phyloP scores from a whole-genome alignment of 1,140 invertebrate genomes.

The Leptoteleia sp. region DNA sequence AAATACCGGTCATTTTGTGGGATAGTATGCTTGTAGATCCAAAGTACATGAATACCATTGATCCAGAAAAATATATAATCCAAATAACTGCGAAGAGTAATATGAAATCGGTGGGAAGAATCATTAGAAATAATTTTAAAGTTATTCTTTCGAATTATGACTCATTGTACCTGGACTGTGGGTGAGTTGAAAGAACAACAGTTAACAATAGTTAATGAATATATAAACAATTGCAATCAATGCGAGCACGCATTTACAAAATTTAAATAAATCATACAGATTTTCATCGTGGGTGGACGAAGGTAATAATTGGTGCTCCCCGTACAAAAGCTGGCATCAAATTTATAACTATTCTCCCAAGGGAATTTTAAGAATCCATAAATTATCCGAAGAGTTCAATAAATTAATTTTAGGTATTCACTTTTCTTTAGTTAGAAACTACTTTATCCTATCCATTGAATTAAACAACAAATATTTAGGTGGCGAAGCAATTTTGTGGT shows the following conservation, averaged over 20 bases:
- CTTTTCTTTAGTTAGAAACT: no score
- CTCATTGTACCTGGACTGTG: constrained; percentile 91
- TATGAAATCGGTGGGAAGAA: constrained; percentile 84
- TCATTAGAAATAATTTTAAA: constrained; percentile 86
- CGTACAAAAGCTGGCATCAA: constrained; percentile 93
- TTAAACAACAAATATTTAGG: constrained; percentile 77
- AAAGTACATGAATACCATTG: constrained; percentile 85
- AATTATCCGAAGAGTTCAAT: no score
- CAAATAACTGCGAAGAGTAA: constrained; percentile 88
- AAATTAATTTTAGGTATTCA: no score
- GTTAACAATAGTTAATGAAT: no score
- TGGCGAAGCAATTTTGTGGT: constrained; percentile 89
- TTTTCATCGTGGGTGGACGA: constrained; percentile 82
- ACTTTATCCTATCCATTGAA: no score
- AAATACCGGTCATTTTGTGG: constrained; percentile 88
- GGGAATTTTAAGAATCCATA: no score
- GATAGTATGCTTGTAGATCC: constrained; percentile 88
- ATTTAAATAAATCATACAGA: no score
- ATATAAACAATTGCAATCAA: no score
- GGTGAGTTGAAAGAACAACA: constrained; percentile 77
- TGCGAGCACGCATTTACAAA: no score
- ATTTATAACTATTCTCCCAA: constrained; percentile 89
- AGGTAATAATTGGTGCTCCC: constrained; percentile 92
- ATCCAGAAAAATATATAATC: constrained; percentile 89
- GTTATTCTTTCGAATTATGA: constrained; percentile 93